Evolutionary conservation across 2,888 invertebrate genomes (phyloP), one percentile per base, ranked within the genome.

Genomic region (Itoplectis maculator): DNA sequence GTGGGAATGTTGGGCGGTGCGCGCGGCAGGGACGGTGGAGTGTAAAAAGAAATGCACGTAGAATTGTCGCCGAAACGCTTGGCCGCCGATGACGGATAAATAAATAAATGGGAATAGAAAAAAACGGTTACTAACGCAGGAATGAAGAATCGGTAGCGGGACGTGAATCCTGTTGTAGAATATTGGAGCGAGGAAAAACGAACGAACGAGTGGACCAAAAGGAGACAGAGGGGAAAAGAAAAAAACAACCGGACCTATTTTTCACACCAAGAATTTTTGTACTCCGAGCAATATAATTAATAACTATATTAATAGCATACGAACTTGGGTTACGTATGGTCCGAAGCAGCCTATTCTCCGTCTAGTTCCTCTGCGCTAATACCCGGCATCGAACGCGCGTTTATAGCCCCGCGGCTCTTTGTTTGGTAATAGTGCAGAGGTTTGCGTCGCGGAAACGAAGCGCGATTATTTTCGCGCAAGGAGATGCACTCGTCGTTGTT

Each of bases 191-290:
- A 56, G n/a, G 8, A 63, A 73, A 61, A 68, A 45, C 70, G 68
- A 81, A 79, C 51, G 75, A 73, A 85, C 77, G 66, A 80, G 77
- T 72, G 72, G 73, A 78, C 70, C 66, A 65, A 84, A 76, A 73
- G n/a, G n/a, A n/a, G n/a, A n/a, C n/a, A 82, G 70, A 77, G 81
- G 85, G 75, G 68, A 82, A 77, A 80, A 79, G 75, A 73, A 78
- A 70, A 65, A 75, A 49, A 11, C 40, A 72, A 76, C 72, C 79
- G 82, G 81, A 87, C 81, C 84, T 86, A 86, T 87, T 88, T 88
- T 86, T 88, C 87, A 88, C 82, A 79, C 61, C 74, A 65, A 65
- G 82, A 76, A 79, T 82, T 82, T 82, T 82, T 82, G 61, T 82
- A 82, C 82, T 82, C 70, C 51, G 79, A 82, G 82, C 79, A 76